Percentiles rank a stretch among this genome's conserved stretches.
These are phyloP conservation scores for Battus philenor DNA, from an alignment of 1,140 invertebrate genomes.

Conservation along the genomic window DNA sequence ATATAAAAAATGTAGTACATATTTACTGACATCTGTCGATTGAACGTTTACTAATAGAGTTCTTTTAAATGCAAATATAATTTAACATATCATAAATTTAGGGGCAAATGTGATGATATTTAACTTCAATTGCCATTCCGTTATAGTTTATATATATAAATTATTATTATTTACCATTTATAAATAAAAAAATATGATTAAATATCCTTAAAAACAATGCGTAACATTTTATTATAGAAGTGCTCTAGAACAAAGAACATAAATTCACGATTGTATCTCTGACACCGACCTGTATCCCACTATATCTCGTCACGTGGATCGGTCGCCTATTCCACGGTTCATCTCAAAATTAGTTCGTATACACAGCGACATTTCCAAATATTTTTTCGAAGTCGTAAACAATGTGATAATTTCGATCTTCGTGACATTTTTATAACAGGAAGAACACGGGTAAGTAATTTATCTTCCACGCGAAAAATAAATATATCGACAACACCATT, in stretches of 20 bases:
- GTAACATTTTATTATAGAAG: conserved; percentile 34
- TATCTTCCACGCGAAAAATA: conserved; percentile 33
- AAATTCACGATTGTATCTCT: conserved; percentile 40
- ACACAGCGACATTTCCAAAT: conserved; percentile 19
- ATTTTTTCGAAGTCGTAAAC: conserved; percentile 23
- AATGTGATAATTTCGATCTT: conserved; percentile 12
- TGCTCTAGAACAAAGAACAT: conserved; percentile 39
- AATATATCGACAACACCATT: conserved; percentile 40
- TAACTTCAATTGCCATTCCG: too few relatives aligned
- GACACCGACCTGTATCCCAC: conserved; percentile 7
- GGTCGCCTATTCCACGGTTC: conserved; percentile 20
- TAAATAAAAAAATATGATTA: too few relatives aligned
- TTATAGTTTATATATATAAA: too few relatives aligned
- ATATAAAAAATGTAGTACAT: too few relatives aligned
- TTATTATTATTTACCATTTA: too few relatives aligned
- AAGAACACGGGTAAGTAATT: conserved; percentile 39
- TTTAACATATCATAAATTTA: too few relatives aligned
- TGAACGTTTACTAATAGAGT: too few relatives aligned
- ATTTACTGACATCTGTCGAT: too few relatives aligned
- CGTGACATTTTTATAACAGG: conserved; percentile 31
- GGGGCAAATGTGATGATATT: too few relatives aligned
- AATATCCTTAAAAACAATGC: conserved; percentile 4
- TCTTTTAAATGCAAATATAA: too few relatives aligned
- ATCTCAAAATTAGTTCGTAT: conserved; percentile 29
- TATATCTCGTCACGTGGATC: conserved; percentile 57